A percentile compares a stretch with the other conserved stretches of the same genome.
phyloP scores from a whole-genome alignment of 2,113 vertebrate genomes.

The Origma solitaria region DNA sequence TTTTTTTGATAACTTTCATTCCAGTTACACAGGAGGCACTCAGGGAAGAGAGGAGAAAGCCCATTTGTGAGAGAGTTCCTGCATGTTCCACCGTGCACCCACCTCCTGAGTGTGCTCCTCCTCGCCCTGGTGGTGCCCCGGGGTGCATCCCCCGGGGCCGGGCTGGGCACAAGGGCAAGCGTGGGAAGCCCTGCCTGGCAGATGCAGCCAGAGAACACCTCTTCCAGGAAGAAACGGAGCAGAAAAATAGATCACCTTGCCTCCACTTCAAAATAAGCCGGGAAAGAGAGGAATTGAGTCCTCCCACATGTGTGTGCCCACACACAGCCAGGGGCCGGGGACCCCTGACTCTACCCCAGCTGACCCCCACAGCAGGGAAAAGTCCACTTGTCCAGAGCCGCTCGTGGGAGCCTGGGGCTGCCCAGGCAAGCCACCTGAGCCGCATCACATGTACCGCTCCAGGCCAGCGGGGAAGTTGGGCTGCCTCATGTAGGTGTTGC shows the following conservation, averaged over 20 bases:
- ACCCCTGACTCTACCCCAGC: neutral
- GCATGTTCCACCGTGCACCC: neutral
- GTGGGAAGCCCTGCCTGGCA: neutral
- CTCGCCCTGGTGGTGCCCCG: neutral
- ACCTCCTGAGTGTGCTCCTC: neutral
- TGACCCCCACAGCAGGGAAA: neutral
- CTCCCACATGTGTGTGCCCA: rapidly evolving
- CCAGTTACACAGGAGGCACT: neutral
- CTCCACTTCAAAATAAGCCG: neutral
- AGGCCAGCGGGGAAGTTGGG: conserved; percentile 81
- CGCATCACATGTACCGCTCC: conserved; percentile 87
- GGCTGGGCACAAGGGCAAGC: neutral
- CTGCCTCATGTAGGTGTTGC: conserved; percentile 85
- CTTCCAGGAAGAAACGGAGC: neutral
- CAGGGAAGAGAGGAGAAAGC: neutral
- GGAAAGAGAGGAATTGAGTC: neutral
- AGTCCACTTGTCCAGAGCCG: neutral
- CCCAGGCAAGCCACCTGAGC: neutral
- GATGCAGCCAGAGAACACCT: neutral
- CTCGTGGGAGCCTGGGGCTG: neutral
- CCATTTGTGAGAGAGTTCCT: neutral
- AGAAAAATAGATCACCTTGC: neutral
- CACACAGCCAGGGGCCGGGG: neutral
- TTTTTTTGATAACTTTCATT: neutral
- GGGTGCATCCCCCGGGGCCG: neutral